Conservation (phyloP, 1,140 invertebrate genomes). For the Zaprionus kolodkinae region DNA sequence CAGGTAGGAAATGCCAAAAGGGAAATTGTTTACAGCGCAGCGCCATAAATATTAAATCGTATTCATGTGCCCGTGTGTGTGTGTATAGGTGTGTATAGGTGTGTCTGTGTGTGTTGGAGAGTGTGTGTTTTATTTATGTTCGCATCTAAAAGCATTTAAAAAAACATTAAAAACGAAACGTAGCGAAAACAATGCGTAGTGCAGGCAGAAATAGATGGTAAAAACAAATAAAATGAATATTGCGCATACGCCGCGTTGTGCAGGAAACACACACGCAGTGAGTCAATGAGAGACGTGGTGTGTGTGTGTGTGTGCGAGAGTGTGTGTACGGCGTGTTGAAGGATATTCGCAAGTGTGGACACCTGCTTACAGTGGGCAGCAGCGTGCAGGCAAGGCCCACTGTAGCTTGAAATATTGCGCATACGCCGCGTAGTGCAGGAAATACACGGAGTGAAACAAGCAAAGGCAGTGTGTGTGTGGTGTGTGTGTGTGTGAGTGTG, state of each 20-base stretch:
- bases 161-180: conserved; percentile 51
- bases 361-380: neutral
- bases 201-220: conserved; percentile 12
- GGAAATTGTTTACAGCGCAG: conserved; percentile 56
- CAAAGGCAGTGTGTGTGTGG: neutral
- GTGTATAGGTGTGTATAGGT: no score
- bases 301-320: neutral
- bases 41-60: conserved; percentile 64
- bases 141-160: conserved; percentile 53
- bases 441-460: neutral
- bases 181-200: conserved; percentile 1
- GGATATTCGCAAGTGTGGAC: conserved; percentile 9
- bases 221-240: conserved; percentile 21
- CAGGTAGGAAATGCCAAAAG: conserved; percentile 15
- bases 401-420: conserved; percentile 8
- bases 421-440: neutral
- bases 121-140: conserved; percentile 53
- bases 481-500: neutral
- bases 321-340: neutral
- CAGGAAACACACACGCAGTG: neutral
- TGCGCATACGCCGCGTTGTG: conserved; percentile 60
- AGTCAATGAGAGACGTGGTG: neutral
- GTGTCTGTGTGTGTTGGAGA: neutral
- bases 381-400: conserved; percentile 6
- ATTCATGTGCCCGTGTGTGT: conserved; percentile 30